A percentile compares a stretch with the other conserved stretches of the same genome.
These are phyloP conservation scores for Caenorhabditis japonica DNA, from an alignment of 2,888 invertebrate genomes.

Conservation along the genomic window DNA sequence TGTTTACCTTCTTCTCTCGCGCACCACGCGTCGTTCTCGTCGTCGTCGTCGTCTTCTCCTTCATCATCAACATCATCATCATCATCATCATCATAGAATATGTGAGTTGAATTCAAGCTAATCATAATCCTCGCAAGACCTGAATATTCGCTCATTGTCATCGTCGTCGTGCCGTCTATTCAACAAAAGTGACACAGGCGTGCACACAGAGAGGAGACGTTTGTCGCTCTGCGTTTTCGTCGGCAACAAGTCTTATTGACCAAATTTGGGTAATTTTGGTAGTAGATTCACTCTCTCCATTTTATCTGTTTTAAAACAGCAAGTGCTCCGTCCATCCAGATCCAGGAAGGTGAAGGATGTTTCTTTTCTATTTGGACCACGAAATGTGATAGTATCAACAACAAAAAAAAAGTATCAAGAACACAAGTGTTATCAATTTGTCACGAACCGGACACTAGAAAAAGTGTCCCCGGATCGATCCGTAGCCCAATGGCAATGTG, in stretches of 20 bases:
- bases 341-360: no score
- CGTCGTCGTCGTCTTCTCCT: no score
- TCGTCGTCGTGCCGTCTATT: slow-evolving; percentile 26
- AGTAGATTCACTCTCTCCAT: slow-evolving; percentile 14
- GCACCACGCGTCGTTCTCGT: neutral
- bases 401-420: no score
- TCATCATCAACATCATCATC: no score
- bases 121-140: slow-evolving; percentile 50
- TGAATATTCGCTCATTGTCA: slow-evolving; percentile 45
- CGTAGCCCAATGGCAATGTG: slow-evolving; percentile 7
- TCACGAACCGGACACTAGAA: neutral
- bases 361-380: no score
- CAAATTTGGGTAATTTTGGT: slow-evolving; percentile 44
- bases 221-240: slow-evolving; percentile 14
- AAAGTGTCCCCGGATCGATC: slow-evolving; percentile 20
- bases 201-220: slow-evolving; percentile 4
- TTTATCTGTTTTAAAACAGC: neutral
- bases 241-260: slow-evolving; percentile 16
- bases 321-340: no score
- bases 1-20: slow-evolving; percentile 25
- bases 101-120: slow-evolving; percentile 52
- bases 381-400: no score
- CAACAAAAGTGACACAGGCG: slow-evolving; percentile 26
- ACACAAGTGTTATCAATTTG: no score
- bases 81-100: slow-evolving; percentile 36